Conservation (phyloP, 2,888 invertebrate species). For the Exephanes ischioxanthus region DNA sequence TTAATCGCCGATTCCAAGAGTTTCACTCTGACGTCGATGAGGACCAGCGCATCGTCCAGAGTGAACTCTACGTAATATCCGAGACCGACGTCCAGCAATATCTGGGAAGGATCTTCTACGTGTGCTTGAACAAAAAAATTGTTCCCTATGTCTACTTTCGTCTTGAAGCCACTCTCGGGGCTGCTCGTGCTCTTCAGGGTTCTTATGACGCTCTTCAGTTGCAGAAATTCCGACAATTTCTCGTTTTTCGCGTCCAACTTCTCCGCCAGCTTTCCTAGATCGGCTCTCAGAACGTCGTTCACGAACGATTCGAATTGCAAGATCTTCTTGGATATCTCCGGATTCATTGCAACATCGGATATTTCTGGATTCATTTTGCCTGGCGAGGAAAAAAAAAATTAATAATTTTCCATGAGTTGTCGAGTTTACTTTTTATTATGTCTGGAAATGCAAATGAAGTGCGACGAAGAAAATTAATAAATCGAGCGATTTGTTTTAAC, state of each 20-base stretch:
- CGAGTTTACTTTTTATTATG: not conserved
- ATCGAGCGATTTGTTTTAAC: not conserved
- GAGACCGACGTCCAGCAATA: constrained; percentile 91
- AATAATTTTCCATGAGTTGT: not conserved
- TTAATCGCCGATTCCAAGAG: constrained; percentile 88
- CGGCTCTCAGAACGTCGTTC: constrained; percentile 92
- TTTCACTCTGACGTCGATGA: constrained; percentile 90
- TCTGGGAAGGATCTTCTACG: constrained; percentile 88
- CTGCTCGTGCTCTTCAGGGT: constrained; percentile 87
- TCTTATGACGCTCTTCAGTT: constrained; percentile 90
- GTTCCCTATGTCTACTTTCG: constrained; percentile 93
- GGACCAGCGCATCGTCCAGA: constrained; percentile 89
- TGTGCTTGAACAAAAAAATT: constrained; percentile 93
- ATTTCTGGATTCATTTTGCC: not conserved
- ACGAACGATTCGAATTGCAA: constrained; percentile 89
- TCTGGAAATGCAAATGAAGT: not conserved
- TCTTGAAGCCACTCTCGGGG: constrained; percentile 87
- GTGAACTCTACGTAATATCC: constrained; percentile 91
- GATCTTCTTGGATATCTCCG: constrained; percentile 76
- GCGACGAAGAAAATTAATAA: not conserved
- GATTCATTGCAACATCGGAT: constrained; percentile 71
- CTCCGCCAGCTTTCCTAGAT: constrained; percentile 88
- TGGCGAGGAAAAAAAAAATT: constrained; percentile 20
- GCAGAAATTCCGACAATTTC: constrained; percentile 90
- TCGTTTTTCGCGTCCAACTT: constrained; percentile 88